Evolutionary conservation across 2,888 invertebrate species (phyloP), one percentile per base, ranked within the genome.

Genomic region (Drosophila koepferae): DNA sequence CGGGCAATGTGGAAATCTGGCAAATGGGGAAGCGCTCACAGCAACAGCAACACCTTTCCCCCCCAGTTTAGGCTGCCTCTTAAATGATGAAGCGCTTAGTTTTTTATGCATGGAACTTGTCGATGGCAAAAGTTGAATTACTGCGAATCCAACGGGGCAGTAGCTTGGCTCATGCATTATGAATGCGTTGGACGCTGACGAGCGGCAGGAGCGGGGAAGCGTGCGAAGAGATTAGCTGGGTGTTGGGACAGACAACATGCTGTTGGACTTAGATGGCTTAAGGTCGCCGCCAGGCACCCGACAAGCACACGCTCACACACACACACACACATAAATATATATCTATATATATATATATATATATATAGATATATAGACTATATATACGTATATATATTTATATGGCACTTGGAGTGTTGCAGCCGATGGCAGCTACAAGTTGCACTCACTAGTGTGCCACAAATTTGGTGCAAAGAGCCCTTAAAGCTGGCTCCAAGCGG

Each of bases 91-190:
- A 79, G 77, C 73, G 81, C 73, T 79, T 79, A 73, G 81, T 80
- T 79, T 79, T 72, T 80, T 77, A 77, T 79, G 81, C 79, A 81
- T 77, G 72, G 59, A 82, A 83, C 81, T 82, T 83, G 81, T 82
- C 82, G 81, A 82, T 87, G 82, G 70, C 82, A 80, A 82, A 83
- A 82, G 86, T 74, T 83, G 80, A 83, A 80, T 77, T 85, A 88
- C 80, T 74, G 82, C 74, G 51, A 65, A 60, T 63, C 49, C 63
- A 23, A 62, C 53, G 56, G 31, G 60, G 49, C 16, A 60, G 40
- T 38, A 56, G 20, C 34, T 18, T 8, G 31, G 41, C 74, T 63
- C 64, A 78, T 79, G 84, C 81, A 82, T 87, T 87, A 84, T 84
- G 79, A 72, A 84, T 75, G 70, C 63, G 36, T 38, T 56, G 23